Evolutionary conservation across 2,888 invertebrate species (phyloP).

Genomic region (Dicranocentrus wangi): DNA sequence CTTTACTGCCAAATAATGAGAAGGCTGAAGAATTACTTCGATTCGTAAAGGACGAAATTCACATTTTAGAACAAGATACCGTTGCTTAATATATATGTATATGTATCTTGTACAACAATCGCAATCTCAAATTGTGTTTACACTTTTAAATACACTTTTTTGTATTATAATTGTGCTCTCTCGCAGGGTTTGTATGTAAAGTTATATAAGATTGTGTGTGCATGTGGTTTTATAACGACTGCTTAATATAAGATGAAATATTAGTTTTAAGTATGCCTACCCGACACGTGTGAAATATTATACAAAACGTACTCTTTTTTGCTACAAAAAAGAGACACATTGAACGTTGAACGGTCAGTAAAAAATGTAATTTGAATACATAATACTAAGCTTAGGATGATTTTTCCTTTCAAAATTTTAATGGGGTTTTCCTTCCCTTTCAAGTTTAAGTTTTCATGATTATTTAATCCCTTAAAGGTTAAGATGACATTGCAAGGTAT

Average conservation of each 20-base stretch:
- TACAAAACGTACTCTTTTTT: too few species aligned
- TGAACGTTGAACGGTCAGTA: slow-evolving; percentile 43
- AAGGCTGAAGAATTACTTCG: slow-evolving; percentile 63
- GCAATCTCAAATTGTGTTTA: too few species aligned
- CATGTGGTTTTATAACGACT: slow-evolving; percentile 11
- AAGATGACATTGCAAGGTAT: too few species aligned
- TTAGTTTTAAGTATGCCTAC: too few species aligned
- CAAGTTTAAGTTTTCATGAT: too few species aligned
- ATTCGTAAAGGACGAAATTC: slow-evolving; percentile 60
- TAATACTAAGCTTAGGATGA: too few species aligned
- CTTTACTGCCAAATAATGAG: slow-evolving; percentile 52
- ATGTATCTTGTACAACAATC: background rate
- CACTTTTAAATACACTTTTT: background rate
- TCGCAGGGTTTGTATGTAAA: too few species aligned
- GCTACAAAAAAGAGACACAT: background rate
- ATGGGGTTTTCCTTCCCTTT: too few species aligned
- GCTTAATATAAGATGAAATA: too few species aligned
- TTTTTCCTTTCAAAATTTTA: too few species aligned
- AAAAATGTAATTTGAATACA: slow-evolving; percentile 24
- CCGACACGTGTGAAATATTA: too few species aligned
- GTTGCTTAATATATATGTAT: slow-evolving; percentile 24
- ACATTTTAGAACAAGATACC: slow-evolving; percentile 58
- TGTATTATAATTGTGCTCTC: background rate
- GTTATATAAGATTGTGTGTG: slow-evolving; percentile 13
- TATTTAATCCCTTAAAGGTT: too few species aligned